These are phyloP conservation scores for Danaus plexippus DNA, from an alignment of 1,140 invertebrate species.

Conservation along the genomic window DNA sequence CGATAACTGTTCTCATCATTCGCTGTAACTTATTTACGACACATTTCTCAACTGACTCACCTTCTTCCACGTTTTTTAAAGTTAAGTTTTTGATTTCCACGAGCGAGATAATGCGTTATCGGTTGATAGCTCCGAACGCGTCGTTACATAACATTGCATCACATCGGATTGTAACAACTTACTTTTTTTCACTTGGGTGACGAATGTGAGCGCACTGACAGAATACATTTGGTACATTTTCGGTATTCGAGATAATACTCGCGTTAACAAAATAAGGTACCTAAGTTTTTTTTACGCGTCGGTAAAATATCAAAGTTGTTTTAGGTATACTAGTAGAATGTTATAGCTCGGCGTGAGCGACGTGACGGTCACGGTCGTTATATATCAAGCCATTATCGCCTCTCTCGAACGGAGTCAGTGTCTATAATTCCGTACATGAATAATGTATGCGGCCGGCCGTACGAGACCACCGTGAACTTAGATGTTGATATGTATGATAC, in stretches of 20 bases:
- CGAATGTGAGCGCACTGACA: too few species aligned
- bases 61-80: too few species aligned
- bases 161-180: background rate
- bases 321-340: conserved; percentile 30
- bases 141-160: conserved; percentile 3
- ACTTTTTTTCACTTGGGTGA: too few species aligned
- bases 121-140: background rate
- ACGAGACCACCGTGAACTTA: conserved; percentile 47
- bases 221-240: too few species aligned
- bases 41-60: too few species aligned
- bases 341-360: conserved; percentile 7
- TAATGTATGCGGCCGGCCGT: conserved; percentile 17
- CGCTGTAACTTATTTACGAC: too few species aligned
- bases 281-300: conserved; percentile 18
- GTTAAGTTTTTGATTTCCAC: background rate
- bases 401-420: conserved; percentile 9
- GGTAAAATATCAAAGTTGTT: conserved; percentile 50
- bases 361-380: conserved; percentile 12
- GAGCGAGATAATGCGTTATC: conserved; percentile 2
- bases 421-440: conserved; percentile 15
- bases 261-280: too few species aligned
- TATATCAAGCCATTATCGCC: conserved; percentile 16
- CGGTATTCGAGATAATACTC: too few species aligned
- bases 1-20: conserved; percentile 1
- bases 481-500: conserved; percentile 49